Conservation (phyloP, 2,113 vertebrate genomes). For the Emydocephalus ijimae region DNA sequence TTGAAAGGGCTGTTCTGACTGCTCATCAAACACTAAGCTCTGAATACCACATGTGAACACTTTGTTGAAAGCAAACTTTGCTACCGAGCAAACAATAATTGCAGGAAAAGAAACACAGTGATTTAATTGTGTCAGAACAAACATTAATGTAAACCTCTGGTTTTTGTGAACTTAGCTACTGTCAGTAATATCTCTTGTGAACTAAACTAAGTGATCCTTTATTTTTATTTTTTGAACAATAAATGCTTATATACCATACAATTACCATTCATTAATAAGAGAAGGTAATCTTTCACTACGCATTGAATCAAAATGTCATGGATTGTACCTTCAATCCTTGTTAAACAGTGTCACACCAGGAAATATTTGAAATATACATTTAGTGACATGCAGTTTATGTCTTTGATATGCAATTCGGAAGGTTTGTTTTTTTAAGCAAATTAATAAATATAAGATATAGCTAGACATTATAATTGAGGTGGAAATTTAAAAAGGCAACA, state of each 20-base stretch:
- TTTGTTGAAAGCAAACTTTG: constrained; percentile 64
- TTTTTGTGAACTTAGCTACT: constrained; percentile 65
- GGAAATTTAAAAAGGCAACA: constrained; percentile 38
- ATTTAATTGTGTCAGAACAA: constrained; percentile 69
- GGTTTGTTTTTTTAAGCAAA: constrained; percentile 25
- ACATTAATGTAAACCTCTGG: constrained; percentile 64
- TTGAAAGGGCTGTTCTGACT: constrained; percentile 69
- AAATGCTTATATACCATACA: constrained; percentile 56
- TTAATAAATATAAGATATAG: neutral
- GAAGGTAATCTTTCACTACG: constrained; percentile 66
- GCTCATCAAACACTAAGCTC: constrained; percentile 69
- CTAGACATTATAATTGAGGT: constrained; percentile 35
- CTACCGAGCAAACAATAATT: constrained; percentile 71
- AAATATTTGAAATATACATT: constrained; percentile 50
- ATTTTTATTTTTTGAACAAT: constrained; percentile 43
- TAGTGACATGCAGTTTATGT: constrained; percentile 37
- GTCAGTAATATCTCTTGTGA: constrained; percentile 50
- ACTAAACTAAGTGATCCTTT: neutral
- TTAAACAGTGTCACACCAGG: constrained; percentile 42
- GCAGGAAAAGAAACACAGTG: constrained; percentile 61
- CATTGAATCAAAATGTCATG: constrained; percentile 48
- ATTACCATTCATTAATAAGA: constrained; percentile 65
- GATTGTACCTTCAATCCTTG: constrained; percentile 34
- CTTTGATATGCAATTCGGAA: constrained; percentile 12
- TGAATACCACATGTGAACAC: constrained; percentile 66